A percentile compares a stretch with the other conserved stretches of the same genome.
Conservation (phyloP, 2,113 vertebrate genomes). For the Turdus rufiventris region DNA sequence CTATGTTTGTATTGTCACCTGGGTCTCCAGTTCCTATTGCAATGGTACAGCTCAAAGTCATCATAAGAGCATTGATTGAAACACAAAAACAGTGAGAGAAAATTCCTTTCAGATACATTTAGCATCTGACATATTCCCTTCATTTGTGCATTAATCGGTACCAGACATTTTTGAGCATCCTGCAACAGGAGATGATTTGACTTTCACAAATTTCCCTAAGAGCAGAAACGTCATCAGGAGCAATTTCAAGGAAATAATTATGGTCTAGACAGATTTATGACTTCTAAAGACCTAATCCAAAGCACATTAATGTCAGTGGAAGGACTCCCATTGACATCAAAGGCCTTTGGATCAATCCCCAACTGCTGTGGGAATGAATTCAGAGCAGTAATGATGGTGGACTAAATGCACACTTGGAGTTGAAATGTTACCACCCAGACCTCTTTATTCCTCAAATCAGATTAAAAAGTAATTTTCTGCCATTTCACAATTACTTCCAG, state of each 20-base stretch:
- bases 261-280: slow-evolving; percentile 54
- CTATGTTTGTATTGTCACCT: background rate
- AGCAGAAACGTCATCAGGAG: slow-evolving; percentile 37
- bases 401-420: slow-evolving; percentile 37
- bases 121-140: background rate
- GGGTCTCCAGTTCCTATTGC: background rate
- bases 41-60: background rate
- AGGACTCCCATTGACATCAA: slow-evolving; percentile 58
- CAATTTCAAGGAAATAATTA: slow-evolving; percentile 60
- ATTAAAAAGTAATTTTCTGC: slow-evolving; percentile 62
- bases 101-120: background rate
- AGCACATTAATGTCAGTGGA: slow-evolving; percentile 46
- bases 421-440: slow-evolving; percentile 40
- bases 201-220: slow-evolving; percentile 39
- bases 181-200: slow-evolving; percentile 19
- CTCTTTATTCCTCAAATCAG: slow-evolving; percentile 60
- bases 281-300: slow-evolving; percentile 62
- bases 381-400: background rate
- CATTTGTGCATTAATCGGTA: background rate
- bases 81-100: background rate
- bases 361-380: slow-evolving; percentile 38
- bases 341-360: slow-evolving; percentile 46
- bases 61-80: background rate
- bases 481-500: slow-evolving; percentile 64
- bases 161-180: slow-evolving; percentile 8